Evolutionary conservation across 2,888 invertebrate genomes (phyloP).

Genomic region (Ceramica pisi): DNA sequence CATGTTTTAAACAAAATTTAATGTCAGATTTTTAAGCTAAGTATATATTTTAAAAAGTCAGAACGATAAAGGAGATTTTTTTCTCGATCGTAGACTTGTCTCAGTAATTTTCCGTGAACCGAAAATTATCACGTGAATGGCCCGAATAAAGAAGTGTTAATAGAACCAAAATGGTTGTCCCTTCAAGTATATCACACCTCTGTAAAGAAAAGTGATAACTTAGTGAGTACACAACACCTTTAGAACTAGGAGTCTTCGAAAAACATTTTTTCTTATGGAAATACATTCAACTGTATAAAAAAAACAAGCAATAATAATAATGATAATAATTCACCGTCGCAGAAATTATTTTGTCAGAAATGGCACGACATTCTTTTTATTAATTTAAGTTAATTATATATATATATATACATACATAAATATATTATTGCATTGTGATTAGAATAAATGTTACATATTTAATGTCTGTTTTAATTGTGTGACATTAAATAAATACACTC

Average conservation of each 20-base stretch:
- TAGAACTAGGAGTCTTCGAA: not conserved
- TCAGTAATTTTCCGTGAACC: constrained; percentile 34
- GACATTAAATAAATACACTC: not conserved
- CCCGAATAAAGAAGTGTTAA: constrained; percentile 53
- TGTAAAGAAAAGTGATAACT: constrained; percentile 43
- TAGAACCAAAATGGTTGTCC: constrained; percentile 39
- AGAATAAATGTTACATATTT: constrained; percentile 7
- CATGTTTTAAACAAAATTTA: too few relatives aligned
- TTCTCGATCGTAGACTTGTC: not conserved
- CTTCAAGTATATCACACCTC: constrained; percentile 20
- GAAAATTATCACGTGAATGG: constrained; percentile 44
- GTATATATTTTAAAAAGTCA: too few relatives aligned
- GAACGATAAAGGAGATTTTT: not conserved
- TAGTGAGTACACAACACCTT: not conserved
- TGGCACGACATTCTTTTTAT: constrained; percentile 1
- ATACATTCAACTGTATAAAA: not conserved
- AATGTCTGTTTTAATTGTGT: not conserved
- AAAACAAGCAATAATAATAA: constrained; percentile 1
- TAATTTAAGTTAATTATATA: not conserved
- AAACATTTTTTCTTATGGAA: not conserved
- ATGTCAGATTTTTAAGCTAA: too few relatives aligned
- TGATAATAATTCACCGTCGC: not conserved
- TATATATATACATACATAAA: too few relatives aligned
- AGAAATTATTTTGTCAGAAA: constrained; percentile 27
- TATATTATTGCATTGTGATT: not conserved